A percentile compares a stretch with the other conserved stretches of the same genome.
Conservation (phyloP, 2,888 invertebrate species). For the Heteromyza rotundicornis region DNA sequence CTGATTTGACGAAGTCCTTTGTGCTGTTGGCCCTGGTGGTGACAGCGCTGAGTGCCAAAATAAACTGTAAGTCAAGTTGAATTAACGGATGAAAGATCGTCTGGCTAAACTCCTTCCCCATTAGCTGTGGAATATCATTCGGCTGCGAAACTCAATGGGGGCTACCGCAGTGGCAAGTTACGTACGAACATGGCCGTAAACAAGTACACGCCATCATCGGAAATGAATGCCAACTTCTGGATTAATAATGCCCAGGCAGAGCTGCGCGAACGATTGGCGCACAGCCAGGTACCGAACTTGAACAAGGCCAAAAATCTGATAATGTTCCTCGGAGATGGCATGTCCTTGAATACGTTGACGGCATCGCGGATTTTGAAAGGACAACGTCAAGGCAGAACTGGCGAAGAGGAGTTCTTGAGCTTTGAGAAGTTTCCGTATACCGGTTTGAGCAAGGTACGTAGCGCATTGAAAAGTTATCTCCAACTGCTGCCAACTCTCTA, state of each 20-base stretch:
- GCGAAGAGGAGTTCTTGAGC: constrained; percentile 73
- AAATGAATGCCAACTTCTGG: constrained; percentile 36
- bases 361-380: constrained; percentile 78
- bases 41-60: too few relatives aligned
- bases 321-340: constrained; percentile 85
- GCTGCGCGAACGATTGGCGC: constrained; percentile 13
- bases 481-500: too few relatives aligned
- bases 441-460: constrained; percentile 67
- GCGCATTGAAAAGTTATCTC: not conserved
- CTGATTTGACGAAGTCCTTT: too few relatives aligned
- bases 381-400: constrained; percentile 49
- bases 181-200: constrained; percentile 12
- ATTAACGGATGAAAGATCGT: too few relatives aligned
- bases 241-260: constrained; percentile 31
- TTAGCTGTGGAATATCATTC: too few relatives aligned
- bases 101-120: too few relatives aligned
- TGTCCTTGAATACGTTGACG: constrained; percentile 82
- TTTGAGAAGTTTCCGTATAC: constrained; percentile 80
- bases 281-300: not conserved
- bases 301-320: constrained; percentile 76
- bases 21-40: too few relatives aligned
- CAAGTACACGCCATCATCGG: constrained; percentile 31
- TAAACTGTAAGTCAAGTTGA: too few relatives aligned
- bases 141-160: too few relatives aligned
- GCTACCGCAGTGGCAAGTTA: too few relatives aligned